Evolutionary conservation across 2,888 invertebrate genomes (phyloP).

Genomic region (Harpalus rubripes): DNA sequence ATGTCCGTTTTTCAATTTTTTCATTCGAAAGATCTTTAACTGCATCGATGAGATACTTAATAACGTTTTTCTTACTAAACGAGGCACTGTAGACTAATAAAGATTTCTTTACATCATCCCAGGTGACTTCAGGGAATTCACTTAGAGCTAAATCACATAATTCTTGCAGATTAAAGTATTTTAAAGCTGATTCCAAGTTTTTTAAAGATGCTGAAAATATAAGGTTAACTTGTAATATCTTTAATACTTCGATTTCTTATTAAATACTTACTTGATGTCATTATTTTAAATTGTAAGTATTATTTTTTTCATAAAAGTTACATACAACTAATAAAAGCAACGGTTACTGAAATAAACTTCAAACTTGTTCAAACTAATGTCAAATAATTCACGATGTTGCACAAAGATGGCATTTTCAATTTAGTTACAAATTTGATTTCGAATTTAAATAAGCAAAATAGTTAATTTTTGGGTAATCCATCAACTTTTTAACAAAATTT

Average conservation of each 20-base stretch:
- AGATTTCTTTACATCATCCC: slow-evolving; percentile 38
- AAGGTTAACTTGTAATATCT: slow-evolving; percentile 2
- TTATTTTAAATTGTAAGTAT: background rate
- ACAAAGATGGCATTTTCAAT: background rate
- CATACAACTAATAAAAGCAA: too few relatives aligned
- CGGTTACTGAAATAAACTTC: too few relatives aligned
- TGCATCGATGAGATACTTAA: slow-evolving; percentile 3
- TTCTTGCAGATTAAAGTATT: slow-evolving; percentile 46
- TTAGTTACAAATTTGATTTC: too few relatives aligned
- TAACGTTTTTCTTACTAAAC: slow-evolving; percentile 23
- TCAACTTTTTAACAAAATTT: too few relatives aligned
- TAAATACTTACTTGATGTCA: slow-evolving; percentile 21
- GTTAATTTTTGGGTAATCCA: background rate
- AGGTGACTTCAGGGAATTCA: slow-evolving; percentile 49
- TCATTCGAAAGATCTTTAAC: slow-evolving; percentile 8
- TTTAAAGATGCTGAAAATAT: slow-evolving; percentile 14
- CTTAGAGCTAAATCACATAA: slow-evolving; percentile 38
- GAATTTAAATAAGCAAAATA: too few relatives aligned
- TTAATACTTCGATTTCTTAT: background rate
- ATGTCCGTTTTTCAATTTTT: slow-evolving; percentile 34
- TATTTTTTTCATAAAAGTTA: too few relatives aligned
- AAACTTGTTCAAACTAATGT: slow-evolving; percentile 18
- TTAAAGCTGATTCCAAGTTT: slow-evolving; percentile 27
- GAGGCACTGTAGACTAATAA: slow-evolving; percentile 6
- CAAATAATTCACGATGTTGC: background rate